Evolutionary conservation across 2,113 vertebrate species (phyloP).

Genomic region (Hydropotes inermis): DNA sequence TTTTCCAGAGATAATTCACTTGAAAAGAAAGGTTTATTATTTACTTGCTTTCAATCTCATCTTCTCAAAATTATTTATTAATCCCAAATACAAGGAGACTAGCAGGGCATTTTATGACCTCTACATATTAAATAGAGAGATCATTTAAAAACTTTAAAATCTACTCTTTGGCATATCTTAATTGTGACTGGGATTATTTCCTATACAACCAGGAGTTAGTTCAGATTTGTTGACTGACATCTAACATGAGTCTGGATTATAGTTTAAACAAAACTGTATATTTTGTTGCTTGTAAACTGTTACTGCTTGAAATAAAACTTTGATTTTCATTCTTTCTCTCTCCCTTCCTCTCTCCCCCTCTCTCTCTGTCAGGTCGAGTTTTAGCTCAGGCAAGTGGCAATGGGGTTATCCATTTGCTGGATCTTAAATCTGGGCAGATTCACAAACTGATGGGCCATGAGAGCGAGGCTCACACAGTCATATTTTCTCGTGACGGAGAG

Average conservation of each 20-base stretch:
- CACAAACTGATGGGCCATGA: constrained; percentile 76
- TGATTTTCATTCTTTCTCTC: background rate
- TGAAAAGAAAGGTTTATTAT: background rate
- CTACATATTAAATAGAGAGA: background rate
- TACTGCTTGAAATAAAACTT: constrained; percentile 41
- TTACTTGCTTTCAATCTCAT: constrained; percentile 1
- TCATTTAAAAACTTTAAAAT: constrained; percentile 43
- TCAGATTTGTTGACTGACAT: background rate
- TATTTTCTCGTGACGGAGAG: constrained; percentile 74
- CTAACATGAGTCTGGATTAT: background rate
- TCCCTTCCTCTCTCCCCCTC: background rate
- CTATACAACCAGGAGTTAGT: constrained; percentile 4
- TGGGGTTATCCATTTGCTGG: constrained; percentile 81
- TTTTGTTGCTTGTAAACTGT: background rate
- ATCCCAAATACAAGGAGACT: background rate
- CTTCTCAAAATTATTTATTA: constrained; percentile 34
- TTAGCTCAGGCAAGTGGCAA: constrained; percentile 85
- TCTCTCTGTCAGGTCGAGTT: constrained; percentile 75
- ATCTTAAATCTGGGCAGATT: constrained; percentile 76
- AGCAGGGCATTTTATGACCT: background rate
- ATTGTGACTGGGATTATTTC: constrained; percentile 53
- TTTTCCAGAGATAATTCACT: constrained; percentile 5
- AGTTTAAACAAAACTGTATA: background rate
- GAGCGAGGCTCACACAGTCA: constrained; percentile 72
- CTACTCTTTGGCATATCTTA: constrained; percentile 6